Percentiles rank a stretch among this genome's conserved stretches.
phyloP scores from a whole-genome alignment of 2,113 vertebrate genomes.

The Hemibagrus wyckioides region DNA sequence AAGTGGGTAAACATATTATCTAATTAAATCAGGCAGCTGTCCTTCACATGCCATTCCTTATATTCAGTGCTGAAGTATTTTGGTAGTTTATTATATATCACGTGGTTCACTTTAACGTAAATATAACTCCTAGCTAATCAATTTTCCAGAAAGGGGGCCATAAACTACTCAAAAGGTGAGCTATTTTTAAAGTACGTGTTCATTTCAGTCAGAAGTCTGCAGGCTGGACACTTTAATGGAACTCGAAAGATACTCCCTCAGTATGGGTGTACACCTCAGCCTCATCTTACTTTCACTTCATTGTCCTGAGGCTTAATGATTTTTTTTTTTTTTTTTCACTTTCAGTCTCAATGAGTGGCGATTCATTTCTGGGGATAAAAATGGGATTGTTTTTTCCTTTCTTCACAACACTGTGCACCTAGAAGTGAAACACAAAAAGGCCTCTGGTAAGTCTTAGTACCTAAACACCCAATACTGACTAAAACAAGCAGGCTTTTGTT shows the following conservation, averaged over 20 bases:
- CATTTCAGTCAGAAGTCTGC: neutral
- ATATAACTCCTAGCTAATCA: conserved; percentile 1
- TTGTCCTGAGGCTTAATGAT: neutral
- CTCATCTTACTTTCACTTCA: neutral
- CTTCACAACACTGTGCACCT: conserved; percentile 68
- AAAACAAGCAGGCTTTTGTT: neutral
- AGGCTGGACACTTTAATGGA: neutral
- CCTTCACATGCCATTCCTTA: neutral
- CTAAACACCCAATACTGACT: neutral
- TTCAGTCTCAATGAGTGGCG: conserved; percentile 74
- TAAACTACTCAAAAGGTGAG: neutral
- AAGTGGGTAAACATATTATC: neutral
- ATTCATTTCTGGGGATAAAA: conserved; percentile 50
- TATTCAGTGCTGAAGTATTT: neutral
- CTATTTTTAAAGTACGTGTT: neutral
- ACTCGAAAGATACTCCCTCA: neutral
- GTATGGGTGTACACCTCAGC: neutral
- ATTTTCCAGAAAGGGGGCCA: neutral
- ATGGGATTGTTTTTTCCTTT: conserved; percentile 60
- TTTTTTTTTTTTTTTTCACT: conserved; percentile 15
- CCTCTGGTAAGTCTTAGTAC: conserved; percentile 55
- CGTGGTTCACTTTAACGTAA: neutral
- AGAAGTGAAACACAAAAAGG: conserved; percentile 60
- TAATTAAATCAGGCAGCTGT: neutral
- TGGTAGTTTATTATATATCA: conserved; percentile 1